Conservation (phyloP, 2,888 invertebrate species). For the Leptopilina syphax region DNA sequence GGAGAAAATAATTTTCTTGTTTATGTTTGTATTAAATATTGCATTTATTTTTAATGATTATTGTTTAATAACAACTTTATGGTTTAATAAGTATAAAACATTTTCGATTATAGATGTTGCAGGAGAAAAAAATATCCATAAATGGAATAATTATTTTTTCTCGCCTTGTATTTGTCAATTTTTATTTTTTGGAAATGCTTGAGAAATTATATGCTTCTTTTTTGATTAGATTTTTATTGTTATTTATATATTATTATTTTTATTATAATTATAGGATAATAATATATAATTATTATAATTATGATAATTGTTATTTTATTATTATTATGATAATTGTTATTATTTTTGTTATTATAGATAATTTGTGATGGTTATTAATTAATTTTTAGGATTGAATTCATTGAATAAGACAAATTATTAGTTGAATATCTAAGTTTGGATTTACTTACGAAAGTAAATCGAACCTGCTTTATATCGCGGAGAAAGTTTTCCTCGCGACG, state of each 20-base stretch:
- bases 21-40: background rate
- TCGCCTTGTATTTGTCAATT: too few species aligned
- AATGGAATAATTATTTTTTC: too few species aligned
- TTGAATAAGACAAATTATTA: slow-evolving; percentile 13
- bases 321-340: too few species aligned
- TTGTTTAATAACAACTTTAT: background rate
- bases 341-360: background rate
- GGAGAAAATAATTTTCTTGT: background rate
- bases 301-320: too few species aligned
- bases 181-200: too few species aligned
- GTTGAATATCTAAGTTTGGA: slow-evolving; percentile 31
- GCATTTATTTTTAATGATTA: background rate
- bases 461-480: slow-evolving; percentile 46
- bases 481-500: slow-evolving; percentile 51
- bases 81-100: background rate
- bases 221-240: too few species aligned
- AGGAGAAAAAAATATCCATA: too few species aligned
- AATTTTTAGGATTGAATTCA: background rate
- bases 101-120: too few species aligned
- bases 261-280: too few species aligned
- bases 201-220: too few species aligned
- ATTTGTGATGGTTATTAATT: background rate
- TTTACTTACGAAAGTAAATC: slow-evolving; percentile 55
- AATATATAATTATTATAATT: too few species aligned
- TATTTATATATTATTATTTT: too few species aligned